phyloP scores from a whole-genome alignment of 2,113 vertebrate genomes.

The Oncorhynchus tshawytscha region DNA sequence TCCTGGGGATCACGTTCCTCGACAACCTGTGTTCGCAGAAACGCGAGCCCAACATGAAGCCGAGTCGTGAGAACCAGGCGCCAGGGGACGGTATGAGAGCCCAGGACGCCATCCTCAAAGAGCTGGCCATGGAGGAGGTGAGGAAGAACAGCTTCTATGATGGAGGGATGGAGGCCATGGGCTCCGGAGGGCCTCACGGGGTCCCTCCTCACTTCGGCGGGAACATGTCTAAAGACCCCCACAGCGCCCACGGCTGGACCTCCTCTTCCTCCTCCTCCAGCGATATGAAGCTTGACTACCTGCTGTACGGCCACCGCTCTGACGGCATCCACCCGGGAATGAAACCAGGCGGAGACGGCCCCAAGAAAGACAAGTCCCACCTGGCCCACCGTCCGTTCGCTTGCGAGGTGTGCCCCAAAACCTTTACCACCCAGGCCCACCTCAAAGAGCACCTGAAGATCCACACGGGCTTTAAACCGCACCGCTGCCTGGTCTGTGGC shows the following conservation, averaged over 20 bases:
- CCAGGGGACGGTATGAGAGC: constrained; percentile 93
- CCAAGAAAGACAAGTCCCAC: constrained; percentile 94
- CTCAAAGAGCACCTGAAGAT: constrained; percentile 98
- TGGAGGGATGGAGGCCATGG: constrained; percentile 95
- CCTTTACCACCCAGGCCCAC: constrained; percentile 96
- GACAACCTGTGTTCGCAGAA: constrained; percentile 95
- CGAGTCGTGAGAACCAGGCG: constrained; percentile 79
- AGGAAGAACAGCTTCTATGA: constrained; percentile 96
- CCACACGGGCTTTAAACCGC: constrained; percentile 96
- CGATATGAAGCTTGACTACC: constrained; percentile 98
- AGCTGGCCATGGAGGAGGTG: constrained; percentile 94
- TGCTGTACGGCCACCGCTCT: constrained; percentile 94
- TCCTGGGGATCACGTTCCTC: constrained; percentile 90
- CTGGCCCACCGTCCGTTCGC: constrained; percentile 93
- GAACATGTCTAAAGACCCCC: constrained; percentile 78
- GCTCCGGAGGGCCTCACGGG: constrained; percentile 87
- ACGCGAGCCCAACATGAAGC: constrained; percentile 88
- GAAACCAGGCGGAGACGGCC: constrained; percentile 86
- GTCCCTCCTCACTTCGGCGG: constrained; percentile 91
- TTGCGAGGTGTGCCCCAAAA: constrained; percentile 97
- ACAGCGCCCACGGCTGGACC: constrained; percentile 73
- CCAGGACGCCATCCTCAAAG: constrained; percentile 95
- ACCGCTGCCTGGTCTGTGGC: constrained; percentile 94
- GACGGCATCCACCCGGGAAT: constrained; percentile 87
- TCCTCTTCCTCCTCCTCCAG: constrained; percentile 71